phyloP scores from a whole-genome alignment of 2,888 invertebrate genomes.

The Parelbella ahira region DNA sequence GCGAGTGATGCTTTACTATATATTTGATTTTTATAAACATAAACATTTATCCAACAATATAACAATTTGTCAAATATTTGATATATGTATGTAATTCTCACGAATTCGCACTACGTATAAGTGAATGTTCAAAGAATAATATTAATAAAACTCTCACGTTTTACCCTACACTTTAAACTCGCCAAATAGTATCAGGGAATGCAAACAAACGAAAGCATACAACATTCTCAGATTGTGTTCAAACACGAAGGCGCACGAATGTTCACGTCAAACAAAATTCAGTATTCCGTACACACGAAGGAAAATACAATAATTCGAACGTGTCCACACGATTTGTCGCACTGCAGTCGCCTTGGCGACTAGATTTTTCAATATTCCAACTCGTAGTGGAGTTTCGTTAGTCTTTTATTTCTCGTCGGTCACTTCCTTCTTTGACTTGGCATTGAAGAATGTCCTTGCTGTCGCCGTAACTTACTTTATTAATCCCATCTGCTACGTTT shows the following conservation, averaged over 20 bases:
- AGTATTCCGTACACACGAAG: conserved; percentile 34
- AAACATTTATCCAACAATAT: too few species aligned
- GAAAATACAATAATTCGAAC: conserved; percentile 40
- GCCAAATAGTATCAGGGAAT: conserved; percentile 40
- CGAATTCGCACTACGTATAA: too few species aligned
- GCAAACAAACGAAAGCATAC: conserved; percentile 27
- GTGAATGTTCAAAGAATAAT: too few species aligned
- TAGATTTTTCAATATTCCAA: conserved; percentile 55
- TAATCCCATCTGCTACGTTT: conserved; percentile 24
- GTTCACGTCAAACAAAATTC: conserved; percentile 51
- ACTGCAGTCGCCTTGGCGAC: conserved; percentile 53
- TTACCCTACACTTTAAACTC: conserved; percentile 34
- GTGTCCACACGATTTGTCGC: conserved; percentile 71
- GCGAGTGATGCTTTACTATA: too few species aligned
- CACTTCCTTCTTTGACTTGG: conserved; percentile 29
- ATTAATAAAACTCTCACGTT: conserved; percentile 16
- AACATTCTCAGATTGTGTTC: conserved; percentile 33
- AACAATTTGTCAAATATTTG: too few species aligned
- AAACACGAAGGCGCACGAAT: conserved; percentile 44
- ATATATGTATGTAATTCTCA: too few species aligned
- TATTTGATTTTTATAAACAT: too few species aligned
- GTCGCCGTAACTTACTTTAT: conserved; percentile 24
- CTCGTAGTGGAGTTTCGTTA: conserved; percentile 33
- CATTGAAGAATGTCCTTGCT: conserved; percentile 23
- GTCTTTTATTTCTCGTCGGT: conserved; percentile 31